Conservation (phyloP, 2,888 invertebrate species). For the Fragum whitleyi region DNA sequence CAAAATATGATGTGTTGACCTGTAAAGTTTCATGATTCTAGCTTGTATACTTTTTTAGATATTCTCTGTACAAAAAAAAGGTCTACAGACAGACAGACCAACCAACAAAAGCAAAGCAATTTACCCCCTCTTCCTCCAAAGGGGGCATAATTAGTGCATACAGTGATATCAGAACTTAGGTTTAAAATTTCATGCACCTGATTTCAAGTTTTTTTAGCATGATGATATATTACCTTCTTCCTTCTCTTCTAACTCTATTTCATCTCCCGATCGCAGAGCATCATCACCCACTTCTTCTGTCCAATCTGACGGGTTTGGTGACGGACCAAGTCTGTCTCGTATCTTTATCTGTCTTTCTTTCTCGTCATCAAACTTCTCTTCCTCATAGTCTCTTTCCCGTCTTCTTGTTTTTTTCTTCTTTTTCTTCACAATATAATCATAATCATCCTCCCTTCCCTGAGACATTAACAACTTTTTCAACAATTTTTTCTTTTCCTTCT, state of each 20-base stretch:
- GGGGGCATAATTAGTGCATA: too few relatives aligned
- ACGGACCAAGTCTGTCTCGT: conserved; percentile 30
- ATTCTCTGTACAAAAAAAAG: too few relatives aligned
- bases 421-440: conserved; percentile 42
- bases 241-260: conserved; percentile 40
- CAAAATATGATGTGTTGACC: too few relatives aligned
- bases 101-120: too few relatives aligned
- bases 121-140: too few relatives aligned
- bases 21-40: too few relatives aligned
- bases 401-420: conserved; percentile 42
- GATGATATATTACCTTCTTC: conserved; percentile 10
- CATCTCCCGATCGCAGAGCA: conserved; percentile 38
- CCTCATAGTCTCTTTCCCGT: conserved; percentile 41
- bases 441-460: conserved; percentile 54
- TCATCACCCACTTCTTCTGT: conserved; percentile 21
- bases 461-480: conserved; percentile 51
- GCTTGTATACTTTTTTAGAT: too few relatives aligned
- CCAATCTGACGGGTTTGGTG: not conserved
- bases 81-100: too few relatives aligned
- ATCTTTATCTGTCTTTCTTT: conserved; percentile 36
- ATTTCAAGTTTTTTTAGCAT: too few relatives aligned
- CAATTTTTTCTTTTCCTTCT: conserved; percentile 61
- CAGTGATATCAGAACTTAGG: too few relatives aligned
- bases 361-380: not conserved
- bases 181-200: too few relatives aligned